phyloP scores from a whole-genome alignment of 2,797 vertebrate species.

The Naso thynnoides region DNA sequence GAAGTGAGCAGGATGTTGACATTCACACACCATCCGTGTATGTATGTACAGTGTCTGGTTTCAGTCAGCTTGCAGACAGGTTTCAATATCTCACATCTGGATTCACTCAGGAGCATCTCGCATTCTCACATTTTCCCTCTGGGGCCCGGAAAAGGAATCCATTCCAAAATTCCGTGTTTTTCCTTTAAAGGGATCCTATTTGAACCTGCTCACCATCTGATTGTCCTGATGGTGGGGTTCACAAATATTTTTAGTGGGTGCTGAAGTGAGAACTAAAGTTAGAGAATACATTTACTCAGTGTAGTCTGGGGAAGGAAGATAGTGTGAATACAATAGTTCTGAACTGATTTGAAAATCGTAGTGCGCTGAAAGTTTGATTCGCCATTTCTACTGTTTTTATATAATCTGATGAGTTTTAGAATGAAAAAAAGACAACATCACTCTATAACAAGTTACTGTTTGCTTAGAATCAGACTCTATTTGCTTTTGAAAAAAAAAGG shows the following conservation, averaged over 20 bases:
- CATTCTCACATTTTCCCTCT: constrained; percentile 19
- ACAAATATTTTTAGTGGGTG: neutral
- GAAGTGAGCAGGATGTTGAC: constrained; percentile 47
- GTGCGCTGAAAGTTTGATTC: neutral
- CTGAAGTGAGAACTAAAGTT: neutral
- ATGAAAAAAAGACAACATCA: neutral
- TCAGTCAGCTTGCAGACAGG: constrained; percentile 24
- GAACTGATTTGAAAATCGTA: neutral
- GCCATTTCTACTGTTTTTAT: neutral
- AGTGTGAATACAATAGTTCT: neutral
- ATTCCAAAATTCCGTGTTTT: constrained; percentile 7
- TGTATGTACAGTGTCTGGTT: constrained; percentile 39
- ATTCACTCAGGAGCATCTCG: constrained; percentile 32
- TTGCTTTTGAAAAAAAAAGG: neutral
- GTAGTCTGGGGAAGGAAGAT: neutral
- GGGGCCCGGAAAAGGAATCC: constrained; percentile 3
- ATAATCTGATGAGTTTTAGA: neutral
- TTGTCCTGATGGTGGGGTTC: neutral
- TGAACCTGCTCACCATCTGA: neutral
- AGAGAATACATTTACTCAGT: neutral
- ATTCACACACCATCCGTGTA: constrained; percentile 14
- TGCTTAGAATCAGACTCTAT: too few species aligned
- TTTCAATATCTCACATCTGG: constrained; percentile 42
- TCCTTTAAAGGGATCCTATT: neutral
- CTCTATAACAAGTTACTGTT: neutral